Evolutionary conservation across 2,888 invertebrate species (phyloP).

Genomic region (Nebria brevicollis): DNA sequence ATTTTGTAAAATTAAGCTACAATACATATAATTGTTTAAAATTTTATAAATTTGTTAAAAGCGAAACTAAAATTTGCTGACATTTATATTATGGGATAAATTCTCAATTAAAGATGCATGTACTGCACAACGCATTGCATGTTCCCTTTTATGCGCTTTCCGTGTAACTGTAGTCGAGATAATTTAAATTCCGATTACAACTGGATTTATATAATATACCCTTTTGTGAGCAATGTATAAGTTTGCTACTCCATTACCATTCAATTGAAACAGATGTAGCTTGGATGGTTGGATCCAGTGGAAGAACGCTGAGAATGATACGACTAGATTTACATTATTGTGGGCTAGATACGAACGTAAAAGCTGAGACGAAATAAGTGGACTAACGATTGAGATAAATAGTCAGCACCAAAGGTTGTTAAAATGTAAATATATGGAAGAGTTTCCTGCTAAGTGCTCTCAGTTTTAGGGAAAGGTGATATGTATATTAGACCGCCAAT

Average conservation of each 20-base stretch:
- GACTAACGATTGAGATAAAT: neutral
- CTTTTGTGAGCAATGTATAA: neutral
- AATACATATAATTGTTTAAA: too few relatives aligned
- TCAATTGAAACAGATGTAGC: conserved; percentile 1
- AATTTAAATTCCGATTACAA: neutral
- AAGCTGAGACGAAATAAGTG: neutral
- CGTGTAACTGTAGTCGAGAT: neutral
- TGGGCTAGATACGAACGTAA: neutral
- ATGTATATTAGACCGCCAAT: neutral
- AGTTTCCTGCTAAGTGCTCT: neutral
- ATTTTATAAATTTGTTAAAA: too few relatives aligned
- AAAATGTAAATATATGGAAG: conserved; percentile 1
- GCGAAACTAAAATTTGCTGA: too few relatives aligned
- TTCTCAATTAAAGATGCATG: too few relatives aligned
- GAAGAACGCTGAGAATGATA: neutral
- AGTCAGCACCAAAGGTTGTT: neutral
- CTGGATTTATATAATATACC: neutral
- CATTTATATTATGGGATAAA: too few relatives aligned
- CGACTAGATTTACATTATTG: neutral
- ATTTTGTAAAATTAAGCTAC: too few relatives aligned
- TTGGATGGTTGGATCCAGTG: neutral
- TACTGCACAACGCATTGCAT: neutral
- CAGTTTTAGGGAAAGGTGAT: neutral
- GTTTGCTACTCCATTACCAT: neutral
- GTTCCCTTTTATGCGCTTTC: neutral